These are phyloP conservation scores for Halictus ligatus DNA, from an alignment of 2,888 invertebrate genomes.

Conservation along the genomic window DNA sequence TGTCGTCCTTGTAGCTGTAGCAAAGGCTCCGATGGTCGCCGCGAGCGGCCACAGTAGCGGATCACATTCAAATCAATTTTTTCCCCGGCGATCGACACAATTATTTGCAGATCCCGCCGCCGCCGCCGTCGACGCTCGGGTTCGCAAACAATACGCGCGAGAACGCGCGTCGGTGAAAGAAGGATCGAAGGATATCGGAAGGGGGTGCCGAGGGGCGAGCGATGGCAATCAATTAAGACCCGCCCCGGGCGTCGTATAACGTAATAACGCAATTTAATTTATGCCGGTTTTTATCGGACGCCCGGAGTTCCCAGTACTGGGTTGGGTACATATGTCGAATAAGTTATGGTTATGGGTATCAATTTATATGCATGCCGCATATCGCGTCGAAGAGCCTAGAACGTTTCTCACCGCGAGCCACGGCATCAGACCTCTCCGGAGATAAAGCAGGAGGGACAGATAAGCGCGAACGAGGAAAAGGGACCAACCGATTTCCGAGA, in stretches of 20 bases:
- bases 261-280: conserved; percentile 73
- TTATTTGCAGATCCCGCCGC: conserved; percentile 8
- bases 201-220: conserved; percentile 32
- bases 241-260: conserved; percentile 65
- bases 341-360: conserved; percentile 72
- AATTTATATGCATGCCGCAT: conserved; percentile 76
- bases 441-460: conserved; percentile 43
- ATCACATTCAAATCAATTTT: conserved; percentile 36
- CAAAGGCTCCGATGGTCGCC: conserved; percentile 5
- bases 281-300: conserved; percentile 72
- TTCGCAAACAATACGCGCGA: conserved; percentile 10
- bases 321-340: conserved; percentile 69
- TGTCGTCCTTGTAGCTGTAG: conserved; percentile 5
- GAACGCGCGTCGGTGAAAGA: neutral
- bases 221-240: conserved; percentile 70
- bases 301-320: conserved; percentile 71
- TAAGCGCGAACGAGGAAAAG: conserved; percentile 50
- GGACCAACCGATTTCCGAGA: conserved; percentile 54
- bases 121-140: neutral
- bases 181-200: conserved; percentile 15
- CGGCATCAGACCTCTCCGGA: conserved; percentile 56
- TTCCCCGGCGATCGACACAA: conserved; percentile 20
- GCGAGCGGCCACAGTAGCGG: conserved; percentile 10
- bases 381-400: conserved; percentile 73
- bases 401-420: conserved; percentile 69